Conservation (phyloP, 2,113 vertebrate species). For the Phalacrocorax aristotelis region DNA sequence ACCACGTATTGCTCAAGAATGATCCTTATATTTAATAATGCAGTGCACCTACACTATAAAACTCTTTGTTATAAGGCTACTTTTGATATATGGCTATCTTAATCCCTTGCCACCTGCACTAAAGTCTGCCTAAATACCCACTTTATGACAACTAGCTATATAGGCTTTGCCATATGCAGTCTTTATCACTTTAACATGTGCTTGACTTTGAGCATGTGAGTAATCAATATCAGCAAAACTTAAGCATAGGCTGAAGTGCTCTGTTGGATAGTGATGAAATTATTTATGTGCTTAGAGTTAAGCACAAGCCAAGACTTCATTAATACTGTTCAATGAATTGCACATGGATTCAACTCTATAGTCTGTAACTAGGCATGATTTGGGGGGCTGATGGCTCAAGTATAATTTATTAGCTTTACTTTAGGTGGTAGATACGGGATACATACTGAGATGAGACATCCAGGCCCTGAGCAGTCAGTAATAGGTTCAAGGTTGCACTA, state of each 20-base stretch:
- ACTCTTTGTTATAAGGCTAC: neutral
- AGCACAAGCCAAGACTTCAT: slow-evolving; percentile 34
- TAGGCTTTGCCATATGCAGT: slow-evolving; percentile 38
- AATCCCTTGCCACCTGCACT: slow-evolving; percentile 53
- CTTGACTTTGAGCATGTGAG: slow-evolving; percentile 54
- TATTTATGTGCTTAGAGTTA: slow-evolving; percentile 45
- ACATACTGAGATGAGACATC: neutral
- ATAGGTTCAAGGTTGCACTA: neutral
- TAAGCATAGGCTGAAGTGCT: slow-evolving; percentile 53
- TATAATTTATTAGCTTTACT: neutral
- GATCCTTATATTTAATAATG: slow-evolving; percentile 48
- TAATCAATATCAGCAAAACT: slow-evolving; percentile 57
- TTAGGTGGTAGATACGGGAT: neutral
- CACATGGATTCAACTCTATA: neutral
- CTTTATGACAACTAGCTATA: slow-evolving; percentile 35
- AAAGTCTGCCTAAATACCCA: slow-evolving; percentile 13
- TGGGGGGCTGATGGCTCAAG: neutral
- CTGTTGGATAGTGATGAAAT: slow-evolving; percentile 37
- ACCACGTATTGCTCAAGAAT: neutral
- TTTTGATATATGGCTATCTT: slow-evolving; percentile 27
- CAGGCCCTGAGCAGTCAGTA: neutral
- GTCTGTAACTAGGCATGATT: neutral
- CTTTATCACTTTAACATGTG: slow-evolving; percentile 51
- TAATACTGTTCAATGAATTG: neutral
- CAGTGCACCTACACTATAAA: slow-evolving; percentile 26